phyloP scores from a whole-genome alignment of 2,797 vertebrate species.

The Pangasius djambal region DNA sequence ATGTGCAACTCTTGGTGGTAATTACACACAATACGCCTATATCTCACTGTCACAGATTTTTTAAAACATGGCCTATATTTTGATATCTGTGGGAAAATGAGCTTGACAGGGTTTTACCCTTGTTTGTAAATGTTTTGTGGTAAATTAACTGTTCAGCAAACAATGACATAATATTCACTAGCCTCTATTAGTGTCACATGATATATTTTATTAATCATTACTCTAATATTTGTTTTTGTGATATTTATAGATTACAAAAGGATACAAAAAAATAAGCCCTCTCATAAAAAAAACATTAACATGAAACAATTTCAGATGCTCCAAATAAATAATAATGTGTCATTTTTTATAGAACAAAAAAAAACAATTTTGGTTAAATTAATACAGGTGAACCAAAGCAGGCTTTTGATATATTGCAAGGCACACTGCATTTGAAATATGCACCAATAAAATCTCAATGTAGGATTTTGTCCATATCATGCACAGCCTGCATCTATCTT shows the following conservation, averaged over 20 bases:
- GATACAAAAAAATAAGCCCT: neutral
- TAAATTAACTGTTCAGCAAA: constrained; percentile 17
- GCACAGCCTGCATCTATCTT: constrained; percentile 2
- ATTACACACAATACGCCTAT: constrained; percentile 49
- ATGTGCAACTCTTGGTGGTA: constrained; percentile 45
- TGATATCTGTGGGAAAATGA: constrained; percentile 9
- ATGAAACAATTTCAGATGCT: neutral
- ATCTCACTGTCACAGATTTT: constrained; percentile 46
- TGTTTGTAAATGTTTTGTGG: constrained; percentile 8
- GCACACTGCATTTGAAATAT: neutral
- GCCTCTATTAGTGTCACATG: neutral
- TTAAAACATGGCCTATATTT: constrained; percentile 22
- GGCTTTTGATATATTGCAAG: neutral
- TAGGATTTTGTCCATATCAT: neutral
- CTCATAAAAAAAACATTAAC: too few relatives aligned
- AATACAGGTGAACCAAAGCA: neutral
- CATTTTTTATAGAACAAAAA: neutral
- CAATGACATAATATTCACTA: neutral
- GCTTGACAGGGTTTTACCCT: constrained; percentile 17
- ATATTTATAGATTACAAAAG: neutral
- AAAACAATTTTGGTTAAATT: neutral
- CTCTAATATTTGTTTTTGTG: neutral
- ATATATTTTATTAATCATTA: neutral
- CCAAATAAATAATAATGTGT: neutral
- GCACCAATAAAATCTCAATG: neutral